Evolutionary conservation across 2,888 invertebrate genomes (phyloP).

Genomic region (Dichetophora obliterata): DNA sequence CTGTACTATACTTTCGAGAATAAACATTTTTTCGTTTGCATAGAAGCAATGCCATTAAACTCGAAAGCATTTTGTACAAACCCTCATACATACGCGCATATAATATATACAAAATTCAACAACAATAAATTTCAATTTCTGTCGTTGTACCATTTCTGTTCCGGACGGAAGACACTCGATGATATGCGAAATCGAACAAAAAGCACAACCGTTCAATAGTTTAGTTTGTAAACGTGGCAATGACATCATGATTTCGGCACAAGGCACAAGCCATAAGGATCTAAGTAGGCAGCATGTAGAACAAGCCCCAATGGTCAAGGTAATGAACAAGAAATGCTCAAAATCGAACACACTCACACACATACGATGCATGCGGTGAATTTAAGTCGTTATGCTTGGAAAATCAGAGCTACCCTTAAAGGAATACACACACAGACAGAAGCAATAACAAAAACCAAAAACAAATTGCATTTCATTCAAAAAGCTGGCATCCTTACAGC

Average conservation of each 20-base stretch:
- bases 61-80: no score
- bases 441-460: not conserved
- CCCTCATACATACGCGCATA: no score
- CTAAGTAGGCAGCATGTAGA: slow-evolving; percentile 1
- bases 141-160: no score
- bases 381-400: not conserved
- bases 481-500: no score
- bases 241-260: slow-evolving; percentile 25
- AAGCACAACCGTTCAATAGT: not conserved
- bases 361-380: slow-evolving; percentile 2
- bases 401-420: slow-evolving; percentile 27
- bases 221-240: slow-evolving; percentile 18
- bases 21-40: no score
- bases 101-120: no score
- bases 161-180: not conserved
- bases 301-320: slow-evolving; percentile 19
- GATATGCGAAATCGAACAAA: slow-evolving; percentile 15
- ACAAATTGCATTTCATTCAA: not conserved
- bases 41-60: no score
- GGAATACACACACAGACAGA: not conserved
- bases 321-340: not conserved
- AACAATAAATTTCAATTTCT: no score
- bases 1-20: no score
- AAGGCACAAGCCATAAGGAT: no score
- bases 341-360: not conserved